Evolutionary conservation across 2,797 vertebrate species (phyloP).

Genomic region (Pachyuromys duprasi): DNA sequence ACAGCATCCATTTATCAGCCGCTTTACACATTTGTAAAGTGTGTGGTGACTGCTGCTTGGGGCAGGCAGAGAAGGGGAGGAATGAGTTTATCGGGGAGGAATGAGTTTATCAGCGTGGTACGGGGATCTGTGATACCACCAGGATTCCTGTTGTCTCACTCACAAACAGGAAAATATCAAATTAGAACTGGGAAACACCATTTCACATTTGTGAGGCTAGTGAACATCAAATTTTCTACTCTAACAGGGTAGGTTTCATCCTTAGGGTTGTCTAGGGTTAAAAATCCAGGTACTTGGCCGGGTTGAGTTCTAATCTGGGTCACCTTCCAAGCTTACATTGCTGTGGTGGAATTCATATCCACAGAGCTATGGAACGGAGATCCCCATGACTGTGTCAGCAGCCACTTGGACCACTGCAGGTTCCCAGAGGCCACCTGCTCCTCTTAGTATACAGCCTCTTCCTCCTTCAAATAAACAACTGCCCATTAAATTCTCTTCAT

Average conservation of each 20-base stretch:
- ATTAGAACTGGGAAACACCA: background rate
- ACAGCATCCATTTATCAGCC: too few species aligned
- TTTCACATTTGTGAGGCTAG: conserved; percentile 6
- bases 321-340: background rate
- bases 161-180: background rate
- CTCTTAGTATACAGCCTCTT: background rate
- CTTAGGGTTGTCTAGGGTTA: background rate
- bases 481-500: background rate
- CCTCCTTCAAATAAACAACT: background rate
- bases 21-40: too few species aligned
- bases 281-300: background rate
- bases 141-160: background rate
- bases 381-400: background rate
- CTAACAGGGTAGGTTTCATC: background rate
- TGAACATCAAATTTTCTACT: background rate
- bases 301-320: background rate
- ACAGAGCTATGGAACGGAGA: background rate
- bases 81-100: background rate
- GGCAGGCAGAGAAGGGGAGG: background rate
- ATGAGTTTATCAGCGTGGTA: background rate
- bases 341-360: background rate
- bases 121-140: background rate
- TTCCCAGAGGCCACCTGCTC: background rate
- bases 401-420: background rate
- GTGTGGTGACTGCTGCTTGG: background rate